Evolutionary conservation across 2,113 vertebrate genomes (phyloP).

Genomic region (Callionymus lyra): DNA sequence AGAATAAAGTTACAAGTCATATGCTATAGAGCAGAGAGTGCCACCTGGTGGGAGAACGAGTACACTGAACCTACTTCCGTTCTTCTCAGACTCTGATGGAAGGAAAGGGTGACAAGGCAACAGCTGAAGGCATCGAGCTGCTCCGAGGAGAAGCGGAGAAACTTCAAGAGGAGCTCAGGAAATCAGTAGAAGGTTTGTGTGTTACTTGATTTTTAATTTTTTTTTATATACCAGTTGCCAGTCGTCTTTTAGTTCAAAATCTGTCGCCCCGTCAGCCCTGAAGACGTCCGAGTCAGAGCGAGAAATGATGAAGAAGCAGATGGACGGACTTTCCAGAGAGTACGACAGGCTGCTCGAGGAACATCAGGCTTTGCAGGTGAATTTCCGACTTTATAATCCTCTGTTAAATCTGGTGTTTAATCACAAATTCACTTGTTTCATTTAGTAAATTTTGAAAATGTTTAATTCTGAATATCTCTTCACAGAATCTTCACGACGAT

Average conservation of each 20-base stretch:
- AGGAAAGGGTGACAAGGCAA: conserved; percentile 42
- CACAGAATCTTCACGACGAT: conserved; percentile 43
- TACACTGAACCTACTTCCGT: too few species aligned
- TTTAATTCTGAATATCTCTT: conserved; percentile 4
- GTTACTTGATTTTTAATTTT: too few species aligned
- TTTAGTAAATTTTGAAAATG: too few species aligned
- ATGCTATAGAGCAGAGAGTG: too few species aligned
- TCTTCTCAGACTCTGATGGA: conserved; percentile 73
- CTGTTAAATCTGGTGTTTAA: too few species aligned
- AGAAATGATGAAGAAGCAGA: conserved; percentile 69
- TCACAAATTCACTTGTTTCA: too few species aligned
- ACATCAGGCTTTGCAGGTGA: conserved; percentile 79
- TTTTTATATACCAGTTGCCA: too few species aligned
- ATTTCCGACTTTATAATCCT: too few species aligned
- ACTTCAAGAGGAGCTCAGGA: conserved; percentile 72
- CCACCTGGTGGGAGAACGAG: too few species aligned
- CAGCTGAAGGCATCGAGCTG: conserved; percentile 56
- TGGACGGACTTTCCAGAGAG: conserved; percentile 73
- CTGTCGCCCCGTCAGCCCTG: conserved; percentile 64
- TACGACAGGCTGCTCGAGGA: conserved; percentile 79
- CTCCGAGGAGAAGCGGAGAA: conserved; percentile 68
- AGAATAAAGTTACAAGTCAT: too few species aligned
- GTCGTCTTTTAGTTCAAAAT: too few species aligned
- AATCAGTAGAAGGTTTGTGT: conserved; percentile 65
- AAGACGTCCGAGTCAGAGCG: conserved; percentile 70